Conservation (phyloP, 2,113 vertebrate genomes). For the human region DNA sequence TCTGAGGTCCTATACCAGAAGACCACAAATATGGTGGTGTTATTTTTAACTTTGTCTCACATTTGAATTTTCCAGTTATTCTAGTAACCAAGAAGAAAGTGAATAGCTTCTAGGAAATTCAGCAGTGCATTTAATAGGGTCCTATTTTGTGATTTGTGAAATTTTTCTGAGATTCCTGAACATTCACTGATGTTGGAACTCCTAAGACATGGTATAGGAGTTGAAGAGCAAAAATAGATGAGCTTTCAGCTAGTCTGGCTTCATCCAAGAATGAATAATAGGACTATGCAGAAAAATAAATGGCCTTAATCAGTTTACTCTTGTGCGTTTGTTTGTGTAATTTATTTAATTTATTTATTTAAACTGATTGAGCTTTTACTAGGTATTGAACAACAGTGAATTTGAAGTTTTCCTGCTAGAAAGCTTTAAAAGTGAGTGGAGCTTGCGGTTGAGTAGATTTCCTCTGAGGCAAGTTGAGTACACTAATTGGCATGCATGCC, state of each 20-base stretch:
- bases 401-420: background rate
- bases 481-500: background rate
- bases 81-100: constrained; percentile 15
- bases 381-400: background rate
- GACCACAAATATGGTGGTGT: background rate
- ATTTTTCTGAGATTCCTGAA: background rate
- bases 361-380: background rate
- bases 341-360: background rate
- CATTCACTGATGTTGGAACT: background rate
- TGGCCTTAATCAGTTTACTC: background rate
- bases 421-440: background rate
- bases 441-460: background rate
- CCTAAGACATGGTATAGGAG: background rate
- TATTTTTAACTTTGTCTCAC: background rate
- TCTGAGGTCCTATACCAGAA: background rate
- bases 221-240: background rate
- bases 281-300: background rate
- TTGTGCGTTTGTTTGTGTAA: background rate
- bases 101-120: background rate
- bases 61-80: background rate
- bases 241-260: background rate
- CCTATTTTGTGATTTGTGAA: background rate
- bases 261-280: background rate
- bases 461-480: background rate
- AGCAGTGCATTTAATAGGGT: background rate